Evolutionary conservation across 2,888 invertebrate genomes (phyloP).

Genomic region (Trichacis sp.): DNA sequence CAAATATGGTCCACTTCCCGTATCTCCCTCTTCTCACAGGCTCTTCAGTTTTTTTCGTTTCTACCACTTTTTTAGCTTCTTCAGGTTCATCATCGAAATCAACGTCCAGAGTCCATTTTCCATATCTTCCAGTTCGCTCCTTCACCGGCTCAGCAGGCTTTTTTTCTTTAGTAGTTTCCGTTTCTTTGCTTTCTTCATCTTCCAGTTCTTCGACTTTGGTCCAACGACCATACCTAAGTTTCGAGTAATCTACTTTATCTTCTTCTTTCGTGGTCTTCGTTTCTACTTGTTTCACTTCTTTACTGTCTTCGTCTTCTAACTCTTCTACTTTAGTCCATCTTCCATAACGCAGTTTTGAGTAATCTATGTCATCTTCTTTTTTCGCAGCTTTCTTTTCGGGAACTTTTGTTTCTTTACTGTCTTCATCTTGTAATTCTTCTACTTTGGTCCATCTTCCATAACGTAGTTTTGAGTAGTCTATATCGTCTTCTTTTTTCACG

Average conservation of each 20-base stretch:
- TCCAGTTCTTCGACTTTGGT: slow-evolving; percentile 25
- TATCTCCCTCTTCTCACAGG: slow-evolving; percentile 24
- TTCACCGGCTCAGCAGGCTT: slow-evolving; percentile 48
- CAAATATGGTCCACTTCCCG: slow-evolving; percentile 31
- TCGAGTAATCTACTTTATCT: slow-evolving; percentile 17
- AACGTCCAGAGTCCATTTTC: slow-evolving; percentile 16
- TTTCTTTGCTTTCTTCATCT: slow-evolving; percentile 12
- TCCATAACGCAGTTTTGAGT: slow-evolving; percentile 23
- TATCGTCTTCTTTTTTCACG: not conserved
- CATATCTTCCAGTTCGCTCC: slow-evolving; percentile 22
- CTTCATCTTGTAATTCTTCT: slow-evolving; percentile 21
- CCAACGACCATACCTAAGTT: slow-evolving; percentile 34
- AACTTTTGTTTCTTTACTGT: slow-evolving; percentile 5
- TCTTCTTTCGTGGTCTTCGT: slow-evolving; percentile 59
- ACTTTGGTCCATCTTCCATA: slow-evolving; percentile 33
- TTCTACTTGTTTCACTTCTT: slow-evolving; percentile 1
- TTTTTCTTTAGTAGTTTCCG: not conserved
- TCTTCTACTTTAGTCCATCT: slow-evolving; percentile 28
- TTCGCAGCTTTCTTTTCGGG: slow-evolving; percentile 50
- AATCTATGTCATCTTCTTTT: slow-evolving; percentile 16
- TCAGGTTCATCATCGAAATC: slow-evolving; percentile 19
- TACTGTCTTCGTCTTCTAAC: not conserved
- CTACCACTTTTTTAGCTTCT: slow-evolving; percentile 7
- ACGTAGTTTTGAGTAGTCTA: slow-evolving; percentile 5
- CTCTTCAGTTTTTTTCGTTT: slow-evolving; percentile 31